Percentiles rank a stretch among this genome's conserved stretches.
phyloP scores from a whole-genome alignment of 2,888 invertebrate genomes.

The Zygothrica quintamaculata region DNA sequence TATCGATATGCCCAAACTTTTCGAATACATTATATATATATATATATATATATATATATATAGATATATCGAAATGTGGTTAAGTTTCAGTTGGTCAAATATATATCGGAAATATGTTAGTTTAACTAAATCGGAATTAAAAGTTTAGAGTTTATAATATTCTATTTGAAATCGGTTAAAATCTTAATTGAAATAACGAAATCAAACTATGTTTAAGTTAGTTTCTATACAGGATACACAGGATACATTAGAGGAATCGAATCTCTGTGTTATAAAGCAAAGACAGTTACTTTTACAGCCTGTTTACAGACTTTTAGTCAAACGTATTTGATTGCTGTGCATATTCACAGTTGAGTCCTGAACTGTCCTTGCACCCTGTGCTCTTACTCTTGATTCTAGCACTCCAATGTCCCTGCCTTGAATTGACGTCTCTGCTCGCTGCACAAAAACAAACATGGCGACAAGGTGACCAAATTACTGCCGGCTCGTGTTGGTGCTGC shows the following conservation, averaged over 20 bases:
- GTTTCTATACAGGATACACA: too few relatives aligned
- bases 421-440: constrained; percentile 37
- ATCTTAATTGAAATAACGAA: background rate
- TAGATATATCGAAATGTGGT: constrained; percentile 8
- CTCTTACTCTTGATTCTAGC: background rate
- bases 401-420: constrained; percentile 8
- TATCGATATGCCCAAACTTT: constrained; percentile 63
- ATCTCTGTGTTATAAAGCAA: too few relatives aligned
- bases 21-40: constrained; percentile 29
- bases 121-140: constrained; percentile 14
- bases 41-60: too few relatives aligned
- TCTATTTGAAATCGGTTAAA: background rate
- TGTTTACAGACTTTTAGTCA: constrained; percentile 42
- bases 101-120: constrained; percentile 15
- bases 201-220: too few relatives aligned
- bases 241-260: too few relatives aligned
- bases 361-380: background rate
- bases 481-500: constrained; percentile 47
- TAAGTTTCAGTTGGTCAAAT: constrained; percentile 11
- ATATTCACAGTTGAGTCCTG: background rate
- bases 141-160: background rate
- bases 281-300: constrained; percentile 8
- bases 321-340: constrained; percentile 34
- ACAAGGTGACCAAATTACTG: constrained; percentile 77
- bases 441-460: constrained; percentile 55